Base-by-base conservation (phyloP, 2,888 invertebrate genomes). In the Exocentrus adspersus region DNA sequence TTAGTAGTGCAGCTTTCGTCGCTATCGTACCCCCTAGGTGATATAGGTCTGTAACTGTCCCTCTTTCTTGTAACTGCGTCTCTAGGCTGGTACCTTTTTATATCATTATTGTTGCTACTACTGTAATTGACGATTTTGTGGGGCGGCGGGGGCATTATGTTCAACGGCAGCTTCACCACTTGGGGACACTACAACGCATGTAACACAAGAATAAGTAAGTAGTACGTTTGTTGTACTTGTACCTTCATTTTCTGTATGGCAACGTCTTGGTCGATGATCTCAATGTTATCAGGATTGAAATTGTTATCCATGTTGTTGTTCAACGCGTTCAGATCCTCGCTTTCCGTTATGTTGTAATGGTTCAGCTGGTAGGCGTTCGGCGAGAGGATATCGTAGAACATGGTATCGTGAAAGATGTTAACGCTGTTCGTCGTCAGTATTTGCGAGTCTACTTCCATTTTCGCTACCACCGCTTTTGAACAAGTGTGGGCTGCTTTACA, bases 11-110 rank as follows among this genome's bases (percentile, higher is more conserved):
- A 63, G 43, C 70, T 70, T 41, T 72, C 72, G 45, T 72, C 72
- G 59, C 70, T 69, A 12, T 72, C 72, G 52, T 67, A 72, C 30
- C 64, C 71, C 54, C 64, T 71, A 14, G 72, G 72, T 6, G 72
- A 72, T 21, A 70, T 68, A 41, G 72, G 65, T 50, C 71, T 64
- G 46, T 65, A 69, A 61, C 52, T 68, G 41, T 71, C 67, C 54
- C 70, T 41, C 7, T 59, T 50, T 32, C 60, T 65, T 10, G 63
- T 53, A 17, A 28, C n/a, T n/a, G n/a, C 57, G 14, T 67, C 60
- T 50, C 62, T 67, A 10, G 69, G 67, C 14, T 67, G 69, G 37
- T 69, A 69, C 37, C 65, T 50, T 45, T 65, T 65, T 17, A 65
- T 53, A 12, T 57, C 59, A 48, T 56, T 67, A 50, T 62, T 61